Evolutionary conservation across 2,797 vertebrate genomes (phyloP).

Genomic region (Morus bassanus): DNA sequence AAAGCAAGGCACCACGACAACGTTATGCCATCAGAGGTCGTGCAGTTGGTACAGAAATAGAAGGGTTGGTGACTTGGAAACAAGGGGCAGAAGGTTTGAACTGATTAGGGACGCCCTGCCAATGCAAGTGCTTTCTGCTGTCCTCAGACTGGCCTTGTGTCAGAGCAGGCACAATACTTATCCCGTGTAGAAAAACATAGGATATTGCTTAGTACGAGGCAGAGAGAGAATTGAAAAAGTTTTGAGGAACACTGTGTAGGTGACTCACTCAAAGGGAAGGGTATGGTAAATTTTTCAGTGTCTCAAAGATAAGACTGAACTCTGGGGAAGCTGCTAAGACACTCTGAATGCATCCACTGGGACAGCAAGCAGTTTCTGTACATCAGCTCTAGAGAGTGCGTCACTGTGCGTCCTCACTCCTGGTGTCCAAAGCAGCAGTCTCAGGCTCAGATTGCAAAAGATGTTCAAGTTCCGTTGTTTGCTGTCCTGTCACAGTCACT

Average conservation of each 20-base stretch:
- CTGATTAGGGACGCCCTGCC: background rate
- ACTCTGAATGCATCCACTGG: background rate
- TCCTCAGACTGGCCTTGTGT: background rate
- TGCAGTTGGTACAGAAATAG: background rate
- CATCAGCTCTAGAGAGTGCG: background rate
- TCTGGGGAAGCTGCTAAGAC: background rate
- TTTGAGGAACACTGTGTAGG: background rate
- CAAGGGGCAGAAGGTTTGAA: background rate
- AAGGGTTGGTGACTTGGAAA: background rate
- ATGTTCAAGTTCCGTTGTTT: background rate
- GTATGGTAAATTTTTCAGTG: background rate
- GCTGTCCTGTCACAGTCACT: background rate
- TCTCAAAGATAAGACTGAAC: background rate
- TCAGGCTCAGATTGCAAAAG: background rate
- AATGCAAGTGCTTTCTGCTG: background rate
- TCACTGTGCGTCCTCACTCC: background rate
- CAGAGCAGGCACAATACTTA: background rate
- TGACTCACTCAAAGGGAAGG: background rate
- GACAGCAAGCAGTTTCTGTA: background rate
- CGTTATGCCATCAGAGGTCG: background rate
- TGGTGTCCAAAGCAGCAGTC: background rate
- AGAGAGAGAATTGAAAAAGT: background rate
- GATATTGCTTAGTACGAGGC: background rate
- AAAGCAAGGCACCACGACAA: background rate
- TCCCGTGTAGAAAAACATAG: background rate